Evolutionary conservation across 1,140 invertebrate genomes (phyloP).

Genomic region (Bombus turneri): DNA sequence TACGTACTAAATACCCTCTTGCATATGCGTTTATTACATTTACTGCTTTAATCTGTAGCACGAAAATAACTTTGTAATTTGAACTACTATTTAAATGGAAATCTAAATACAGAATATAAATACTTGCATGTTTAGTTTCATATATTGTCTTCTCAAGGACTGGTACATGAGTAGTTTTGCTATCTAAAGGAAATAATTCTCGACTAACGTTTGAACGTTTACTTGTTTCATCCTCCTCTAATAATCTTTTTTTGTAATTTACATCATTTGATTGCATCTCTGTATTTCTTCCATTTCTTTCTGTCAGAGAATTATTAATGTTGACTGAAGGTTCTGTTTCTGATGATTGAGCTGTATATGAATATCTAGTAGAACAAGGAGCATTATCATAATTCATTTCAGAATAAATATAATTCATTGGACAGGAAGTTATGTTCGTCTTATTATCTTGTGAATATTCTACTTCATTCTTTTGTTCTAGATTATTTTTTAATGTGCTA

Average conservation of each 20-base stretch:
- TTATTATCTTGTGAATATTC: conserved; percentile 17
- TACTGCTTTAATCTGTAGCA: conserved; percentile 84
- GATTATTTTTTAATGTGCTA: neutral
- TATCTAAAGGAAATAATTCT: conserved; percentile 75
- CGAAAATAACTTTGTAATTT: conserved; percentile 10
- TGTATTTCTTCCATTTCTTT: neutral
- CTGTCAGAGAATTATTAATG: neutral
- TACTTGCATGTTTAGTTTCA: conserved; percentile 75
- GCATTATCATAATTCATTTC: conserved; percentile 34
- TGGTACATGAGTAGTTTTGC: conserved; percentile 68
- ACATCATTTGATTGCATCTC: neutral
- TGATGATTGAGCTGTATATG: neutral
- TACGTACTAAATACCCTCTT: conserved; percentile 91
- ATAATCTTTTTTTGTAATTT: neutral
- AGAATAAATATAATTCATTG: conserved; percentile 70
- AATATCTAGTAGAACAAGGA: conserved; percentile 8
- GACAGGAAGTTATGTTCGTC: conserved; percentile 52
- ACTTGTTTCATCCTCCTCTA: conserved; percentile 8
- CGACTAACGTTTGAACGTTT: conserved; percentile 71
- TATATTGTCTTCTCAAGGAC: conserved; percentile 70
- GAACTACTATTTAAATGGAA: conserved; percentile 5
- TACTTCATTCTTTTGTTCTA: neutral
- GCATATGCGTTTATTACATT: conserved; percentile 88
- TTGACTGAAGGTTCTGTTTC: neutral
- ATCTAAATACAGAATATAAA: conserved; percentile 27